A percentile compares a stretch with the other conserved stretches of the same genome.
These are phyloP conservation scores for Dromiciops gliroides DNA, from an alignment of 2,113 vertebrate species.

Conservation along the genomic window DNA sequence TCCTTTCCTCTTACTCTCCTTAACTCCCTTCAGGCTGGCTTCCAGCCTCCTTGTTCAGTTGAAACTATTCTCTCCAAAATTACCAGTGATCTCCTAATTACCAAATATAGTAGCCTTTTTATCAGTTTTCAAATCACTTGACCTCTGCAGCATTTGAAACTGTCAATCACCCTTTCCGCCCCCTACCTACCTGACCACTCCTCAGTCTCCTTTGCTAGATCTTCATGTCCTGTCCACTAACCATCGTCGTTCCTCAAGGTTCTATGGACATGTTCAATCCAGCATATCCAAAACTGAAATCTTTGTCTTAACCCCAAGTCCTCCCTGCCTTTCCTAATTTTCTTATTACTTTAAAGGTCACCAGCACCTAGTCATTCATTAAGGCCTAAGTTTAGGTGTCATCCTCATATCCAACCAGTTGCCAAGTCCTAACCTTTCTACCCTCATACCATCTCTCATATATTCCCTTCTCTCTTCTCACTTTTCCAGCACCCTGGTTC, in stretches of 20 bases:
- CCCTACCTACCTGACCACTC: background rate
- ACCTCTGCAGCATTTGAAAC: background rate
- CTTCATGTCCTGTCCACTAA: background rate
- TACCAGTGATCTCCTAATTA: background rate
- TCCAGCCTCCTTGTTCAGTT: background rate
- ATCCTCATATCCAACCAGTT: background rate
- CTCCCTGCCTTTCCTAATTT: background rate
- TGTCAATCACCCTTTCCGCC: background rate
- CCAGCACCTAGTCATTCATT: too few relatives aligned
- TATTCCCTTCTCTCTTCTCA: too few relatives aligned
- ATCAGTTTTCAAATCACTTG: background rate
- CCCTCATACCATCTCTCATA: background rate
- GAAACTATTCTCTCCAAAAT: background rate
- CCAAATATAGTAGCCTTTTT: background rate
- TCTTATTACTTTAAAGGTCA: background rate
- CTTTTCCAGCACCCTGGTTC: too few relatives aligned
- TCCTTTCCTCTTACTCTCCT: background rate
- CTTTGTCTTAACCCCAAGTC: background rate
- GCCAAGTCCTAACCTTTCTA: too few relatives aligned
- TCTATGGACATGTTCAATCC: background rate
- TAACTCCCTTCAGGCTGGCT: background rate
- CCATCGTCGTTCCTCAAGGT: background rate
- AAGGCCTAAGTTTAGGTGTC: background rate
- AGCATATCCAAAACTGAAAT: background rate
- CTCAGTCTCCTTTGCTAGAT: background rate